A percentile compares a stretch with the other conserved stretches of the same genome.
Evolutionary conservation across 2,888 invertebrate genomes (phyloP).

Genomic region (Yponomeuta sedellus): DNA sequence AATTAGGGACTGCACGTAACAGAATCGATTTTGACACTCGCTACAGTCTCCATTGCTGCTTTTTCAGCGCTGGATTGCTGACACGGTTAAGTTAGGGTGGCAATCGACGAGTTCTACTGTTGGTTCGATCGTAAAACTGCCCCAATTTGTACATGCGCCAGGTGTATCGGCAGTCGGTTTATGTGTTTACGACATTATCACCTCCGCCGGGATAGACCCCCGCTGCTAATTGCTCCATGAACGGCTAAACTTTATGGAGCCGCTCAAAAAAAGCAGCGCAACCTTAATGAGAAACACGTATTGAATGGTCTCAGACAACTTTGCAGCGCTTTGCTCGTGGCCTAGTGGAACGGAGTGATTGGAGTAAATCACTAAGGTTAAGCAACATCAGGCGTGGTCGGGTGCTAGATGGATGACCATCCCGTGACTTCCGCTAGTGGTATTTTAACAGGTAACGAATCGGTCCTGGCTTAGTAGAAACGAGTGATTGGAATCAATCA

Average conservation of each 20-base stretch:
- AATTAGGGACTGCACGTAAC: conserved; percentile 8
- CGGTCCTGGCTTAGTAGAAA: too few species aligned
- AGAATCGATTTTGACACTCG: neutral
- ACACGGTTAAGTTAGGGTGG: conserved; percentile 9
- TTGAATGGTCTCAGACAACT: conserved; percentile 20
- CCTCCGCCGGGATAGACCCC: conserved; percentile 54
- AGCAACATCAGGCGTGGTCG: too few species aligned
- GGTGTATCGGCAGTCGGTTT: conserved; percentile 50
- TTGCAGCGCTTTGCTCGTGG: too few species aligned
- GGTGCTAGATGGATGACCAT: too few species aligned
- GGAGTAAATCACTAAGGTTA: too few species aligned
- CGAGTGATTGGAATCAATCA: too few species aligned
- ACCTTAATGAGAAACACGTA: conserved; percentile 46
- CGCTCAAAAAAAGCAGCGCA: conserved; percentile 20
- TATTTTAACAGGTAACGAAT: too few species aligned
- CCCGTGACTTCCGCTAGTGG: too few species aligned
- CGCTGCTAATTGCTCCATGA: conserved; percentile 66
- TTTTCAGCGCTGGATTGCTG: conserved; percentile 9
- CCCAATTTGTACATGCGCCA: conserved; percentile 36
- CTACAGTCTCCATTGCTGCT: conserved; percentile 29
- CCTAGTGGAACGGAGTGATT: too few species aligned
- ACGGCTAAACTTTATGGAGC: conserved; percentile 20
- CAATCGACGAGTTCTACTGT: conserved; percentile 19
- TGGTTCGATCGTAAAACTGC: neutral
- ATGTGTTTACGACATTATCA: conserved; percentile 68